A percentile compares a stretch with the other conserved stretches of the same genome.
These are phyloP conservation scores for Oligia latruncula DNA, from an alignment of 2,888 invertebrate species.

Conservation along the genomic window DNA sequence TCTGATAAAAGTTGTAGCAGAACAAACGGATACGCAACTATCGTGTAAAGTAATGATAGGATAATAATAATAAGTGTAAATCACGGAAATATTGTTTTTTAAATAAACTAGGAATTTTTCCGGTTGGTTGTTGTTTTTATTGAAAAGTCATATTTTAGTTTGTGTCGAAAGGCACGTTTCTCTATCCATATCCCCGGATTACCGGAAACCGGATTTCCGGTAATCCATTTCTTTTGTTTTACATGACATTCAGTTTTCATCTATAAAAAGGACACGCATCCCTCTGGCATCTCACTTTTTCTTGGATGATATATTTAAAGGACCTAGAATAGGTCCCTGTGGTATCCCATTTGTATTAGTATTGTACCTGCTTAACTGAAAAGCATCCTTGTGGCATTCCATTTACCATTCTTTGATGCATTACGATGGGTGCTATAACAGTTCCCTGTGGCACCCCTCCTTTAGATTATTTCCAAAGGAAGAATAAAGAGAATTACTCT, in stretches of 20 bases:
- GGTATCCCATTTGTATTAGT: background rate
- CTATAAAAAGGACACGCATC: background rate
- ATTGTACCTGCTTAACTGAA: background rate
- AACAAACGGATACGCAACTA: conserved; percentile 83
- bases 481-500: background rate
- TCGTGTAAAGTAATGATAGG: conserved; percentile 83
- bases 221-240: background rate
- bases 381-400: background rate
- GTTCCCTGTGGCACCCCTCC: conserved; percentile 16
- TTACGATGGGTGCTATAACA: conserved; percentile 5
- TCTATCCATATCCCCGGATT: too few relatives aligned
- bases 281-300: background rate
- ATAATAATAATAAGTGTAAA: conserved; percentile 68
- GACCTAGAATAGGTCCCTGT: background rate
- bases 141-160: background rate
- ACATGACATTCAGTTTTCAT: too few relatives aligned
- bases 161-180: background rate
- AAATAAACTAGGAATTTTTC: conserved; percentile 64
- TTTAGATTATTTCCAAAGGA: background rate
- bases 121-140: conserved; percentile 45
- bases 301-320: too few relatives aligned
- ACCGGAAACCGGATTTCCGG: background rate
- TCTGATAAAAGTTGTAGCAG: conserved; percentile 82
- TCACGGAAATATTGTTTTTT: conserved; percentile 66
- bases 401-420: background rate